A percentile compares a stretch with the other conserved stretches of the same genome.
These are phyloP conservation scores for Reticulitermes speratus DNA, from an alignment of 1,140 invertebrate genomes.

Conservation along the genomic window DNA sequence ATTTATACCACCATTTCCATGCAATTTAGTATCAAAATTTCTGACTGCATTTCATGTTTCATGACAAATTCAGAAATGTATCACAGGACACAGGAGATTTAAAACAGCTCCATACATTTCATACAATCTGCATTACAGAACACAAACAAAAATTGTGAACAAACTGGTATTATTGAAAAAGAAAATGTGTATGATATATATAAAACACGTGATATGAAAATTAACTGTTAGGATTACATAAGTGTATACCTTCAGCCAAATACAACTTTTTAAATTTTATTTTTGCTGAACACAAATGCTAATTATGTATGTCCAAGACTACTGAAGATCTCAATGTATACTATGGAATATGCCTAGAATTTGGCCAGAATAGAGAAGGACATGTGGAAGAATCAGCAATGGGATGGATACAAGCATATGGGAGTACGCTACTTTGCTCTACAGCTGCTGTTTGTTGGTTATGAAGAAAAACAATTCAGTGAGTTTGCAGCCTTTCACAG, in stretches of 20 bases:
- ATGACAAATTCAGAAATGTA: not conserved
- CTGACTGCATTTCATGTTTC: not conserved
- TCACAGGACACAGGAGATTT: conserved; percentile 14
- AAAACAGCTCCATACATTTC: not conserved
- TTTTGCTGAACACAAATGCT: not conserved
- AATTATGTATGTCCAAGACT: not conserved
- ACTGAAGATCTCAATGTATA: not conserved
- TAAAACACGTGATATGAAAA: not conserved
- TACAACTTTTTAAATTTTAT: not conserved
- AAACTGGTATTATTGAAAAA: not conserved
- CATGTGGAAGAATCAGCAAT: not conserved
- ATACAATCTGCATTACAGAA: not conserved
- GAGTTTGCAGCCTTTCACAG: too few relatives aligned
- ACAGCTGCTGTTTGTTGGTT: not conserved
- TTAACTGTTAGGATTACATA: not conserved
- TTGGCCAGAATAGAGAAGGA: not conserved
- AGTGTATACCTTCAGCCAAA: not conserved
- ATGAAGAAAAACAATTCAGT: not conserved
- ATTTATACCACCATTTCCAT: not conserved
- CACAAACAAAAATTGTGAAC: not conserved
- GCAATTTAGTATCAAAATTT: not conserved
- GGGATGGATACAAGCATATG: not conserved
- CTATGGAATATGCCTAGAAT: not conserved
- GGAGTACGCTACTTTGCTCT: not conserved
- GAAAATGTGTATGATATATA: not conserved